These are phyloP conservation scores for Drosophila trichaetosa DNA, from an alignment of 2,888 invertebrate species.

Conservation along the genomic window DNA sequence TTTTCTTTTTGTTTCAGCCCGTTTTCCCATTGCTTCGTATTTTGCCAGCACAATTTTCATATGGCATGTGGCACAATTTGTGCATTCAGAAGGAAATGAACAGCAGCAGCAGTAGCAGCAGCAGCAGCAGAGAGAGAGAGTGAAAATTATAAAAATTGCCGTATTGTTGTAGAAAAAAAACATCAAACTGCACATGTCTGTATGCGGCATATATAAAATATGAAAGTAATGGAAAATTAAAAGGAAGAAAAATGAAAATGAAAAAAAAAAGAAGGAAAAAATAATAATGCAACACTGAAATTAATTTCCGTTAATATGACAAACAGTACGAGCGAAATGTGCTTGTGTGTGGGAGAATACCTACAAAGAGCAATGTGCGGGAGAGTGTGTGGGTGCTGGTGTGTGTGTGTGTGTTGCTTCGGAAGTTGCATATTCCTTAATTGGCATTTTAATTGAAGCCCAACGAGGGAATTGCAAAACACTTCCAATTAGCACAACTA, in stretches of 20 bases:
- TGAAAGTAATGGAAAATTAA: constrained; percentile 33
- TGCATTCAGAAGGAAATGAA: constrained; percentile 73
- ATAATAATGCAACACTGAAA: constrained; percentile 60
- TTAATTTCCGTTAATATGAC: constrained; percentile 73
- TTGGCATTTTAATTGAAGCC: constrained; percentile 70
- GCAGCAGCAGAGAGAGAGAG: constrained; percentile 41
- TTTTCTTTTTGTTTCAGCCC: constrained; percentile 18
- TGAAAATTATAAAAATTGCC: constrained; percentile 61
- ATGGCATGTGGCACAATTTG: constrained; percentile 47
- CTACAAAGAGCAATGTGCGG: constrained; percentile 18
- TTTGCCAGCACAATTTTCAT: constrained; percentile 51
- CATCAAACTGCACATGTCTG: constrained; percentile 2
- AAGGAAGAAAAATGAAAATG: constrained; percentile 19
- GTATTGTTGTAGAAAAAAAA: constrained; percentile 51
- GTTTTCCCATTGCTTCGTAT: constrained; percentile 41
- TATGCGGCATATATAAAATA: constrained; percentile 15
- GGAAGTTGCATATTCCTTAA: constrained; percentile 69
- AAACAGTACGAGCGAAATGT: neutral
- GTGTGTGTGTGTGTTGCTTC: constrained; percentile 30
- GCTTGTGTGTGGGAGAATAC: neutral
- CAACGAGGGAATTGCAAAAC: constrained; percentile 33
- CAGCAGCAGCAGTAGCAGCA: constrained; percentile 46
- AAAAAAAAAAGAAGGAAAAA: constrained; percentile 23
- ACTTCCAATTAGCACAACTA: constrained; percentile 22
- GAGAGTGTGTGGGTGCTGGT: no score